These are phyloP conservation scores for Piezodorus guildinii DNA, from an alignment of 1,140 invertebrate genomes.

Conservation along the genomic window DNA sequence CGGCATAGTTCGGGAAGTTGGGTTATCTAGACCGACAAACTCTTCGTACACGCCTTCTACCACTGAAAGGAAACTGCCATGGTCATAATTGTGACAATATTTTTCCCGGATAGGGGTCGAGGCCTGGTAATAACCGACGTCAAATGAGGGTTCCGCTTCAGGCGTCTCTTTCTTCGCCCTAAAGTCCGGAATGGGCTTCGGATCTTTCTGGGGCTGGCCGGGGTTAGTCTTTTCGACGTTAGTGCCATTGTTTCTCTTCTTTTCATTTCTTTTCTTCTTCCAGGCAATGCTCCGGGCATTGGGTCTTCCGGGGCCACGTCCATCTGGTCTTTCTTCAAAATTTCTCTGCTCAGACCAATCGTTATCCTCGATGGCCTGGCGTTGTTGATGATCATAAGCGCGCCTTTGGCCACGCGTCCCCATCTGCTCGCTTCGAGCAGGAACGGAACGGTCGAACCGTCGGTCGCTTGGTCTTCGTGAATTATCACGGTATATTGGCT, in stretches of 20 bases:
- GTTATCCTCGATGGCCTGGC: neutral
- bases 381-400: neutral
- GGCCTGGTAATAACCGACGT: neutral
- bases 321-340: neutral
- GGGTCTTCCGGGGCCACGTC: neutral
- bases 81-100: neutral
- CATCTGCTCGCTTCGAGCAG: neutral
- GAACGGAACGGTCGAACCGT: neutral
- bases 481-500: neutral
- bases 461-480: neutral
- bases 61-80: neutral
- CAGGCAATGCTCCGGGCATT: neutral
- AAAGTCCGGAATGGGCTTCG: neutral
- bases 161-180: neutral
- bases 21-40: neutral
- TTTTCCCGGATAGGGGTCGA: neutral
- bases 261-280: neutral
- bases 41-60: neutral
- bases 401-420: neutral
- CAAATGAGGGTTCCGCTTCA: neutral
- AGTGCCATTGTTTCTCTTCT: neutral
- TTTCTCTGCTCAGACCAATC: neutral
- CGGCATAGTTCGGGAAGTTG: neutral
- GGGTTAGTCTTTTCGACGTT: neutral
- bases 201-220: neutral